phyloP scores from a whole-genome alignment of 2,888 invertebrate genomes.

The Antheraea yamamai region DNA sequence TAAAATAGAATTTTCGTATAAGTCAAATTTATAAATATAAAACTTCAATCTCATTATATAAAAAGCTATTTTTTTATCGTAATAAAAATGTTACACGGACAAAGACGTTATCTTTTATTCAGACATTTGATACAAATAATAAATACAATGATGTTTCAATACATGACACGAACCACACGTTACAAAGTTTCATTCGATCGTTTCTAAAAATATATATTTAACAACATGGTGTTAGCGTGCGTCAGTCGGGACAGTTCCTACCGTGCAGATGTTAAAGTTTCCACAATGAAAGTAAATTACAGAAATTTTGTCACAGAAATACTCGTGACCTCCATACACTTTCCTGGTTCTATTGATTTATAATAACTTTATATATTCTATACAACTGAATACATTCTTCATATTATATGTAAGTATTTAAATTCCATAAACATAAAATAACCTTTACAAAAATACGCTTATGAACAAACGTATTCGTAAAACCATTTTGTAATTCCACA shows the following conservation, averaged over 20 bases:
- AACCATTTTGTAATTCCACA: slow-evolving; percentile 38
- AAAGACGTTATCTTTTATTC: background rate
- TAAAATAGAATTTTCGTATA: background rate
- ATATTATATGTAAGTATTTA: background rate
- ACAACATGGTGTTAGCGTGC: slow-evolving; percentile 9
- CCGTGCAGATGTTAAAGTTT: slow-evolving; percentile 37
- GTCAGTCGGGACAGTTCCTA: slow-evolving; percentile 11
- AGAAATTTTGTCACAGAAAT: slow-evolving; percentile 23
- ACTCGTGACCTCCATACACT: background rate
- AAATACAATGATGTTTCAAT: background rate
- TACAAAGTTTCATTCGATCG: slow-evolving; percentile 2
- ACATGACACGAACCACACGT: background rate
- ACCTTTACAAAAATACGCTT: background rate
- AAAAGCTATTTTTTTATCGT: too few species aligned
- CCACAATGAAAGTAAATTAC: slow-evolving; percentile 33
- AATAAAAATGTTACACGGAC: too few species aligned
- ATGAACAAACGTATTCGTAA: slow-evolving; percentile 10
- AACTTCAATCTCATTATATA: too few species aligned
- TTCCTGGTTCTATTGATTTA: background rate
- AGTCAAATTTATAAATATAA: too few species aligned
- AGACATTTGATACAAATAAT: background rate
- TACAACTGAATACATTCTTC: background rate
- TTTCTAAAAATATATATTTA: slow-evolving; percentile 14
- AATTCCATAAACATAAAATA: background rate
- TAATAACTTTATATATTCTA: background rate